Conservation (phyloP, 2,797 vertebrate species). For the Hemitrygon akajei region DNA sequence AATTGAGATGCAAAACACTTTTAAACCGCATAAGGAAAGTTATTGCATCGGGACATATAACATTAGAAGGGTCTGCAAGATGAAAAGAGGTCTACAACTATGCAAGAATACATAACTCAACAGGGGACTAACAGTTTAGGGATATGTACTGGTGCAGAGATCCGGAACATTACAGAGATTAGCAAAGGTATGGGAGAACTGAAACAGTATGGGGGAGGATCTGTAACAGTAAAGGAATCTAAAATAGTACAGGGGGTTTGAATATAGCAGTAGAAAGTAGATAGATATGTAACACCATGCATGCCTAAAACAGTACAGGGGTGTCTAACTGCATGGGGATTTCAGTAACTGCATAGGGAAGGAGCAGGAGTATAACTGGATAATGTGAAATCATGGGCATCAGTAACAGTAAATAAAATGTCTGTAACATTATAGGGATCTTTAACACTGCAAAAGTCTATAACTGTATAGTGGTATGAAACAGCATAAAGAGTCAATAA, state of each 20-base stretch:
- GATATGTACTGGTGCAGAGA: background rate
- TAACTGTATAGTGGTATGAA: background rate
- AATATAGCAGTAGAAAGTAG: background rate
- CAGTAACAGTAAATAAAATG: too few species aligned
- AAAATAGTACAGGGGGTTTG: background rate
- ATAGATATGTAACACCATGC: too few species aligned
- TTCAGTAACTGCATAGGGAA: background rate
- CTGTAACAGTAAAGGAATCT: background rate
- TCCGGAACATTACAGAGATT: background rate
- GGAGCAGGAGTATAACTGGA: too few species aligned
- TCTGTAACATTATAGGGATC: background rate
- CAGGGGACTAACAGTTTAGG: background rate
- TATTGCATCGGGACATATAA: background rate
- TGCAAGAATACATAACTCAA: background rate
- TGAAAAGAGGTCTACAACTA: background rate
- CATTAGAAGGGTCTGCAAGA: background rate
- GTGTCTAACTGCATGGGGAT: background rate
- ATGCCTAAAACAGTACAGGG: too few species aligned
- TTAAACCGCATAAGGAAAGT: background rate
- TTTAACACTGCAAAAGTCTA: background rate
- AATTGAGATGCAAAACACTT: background rate
- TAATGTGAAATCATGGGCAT: too few species aligned
- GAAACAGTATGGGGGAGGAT: background rate
- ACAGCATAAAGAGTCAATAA: background rate
- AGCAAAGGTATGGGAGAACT: background rate